phyloP scores from a whole-genome alignment of 1,140 invertebrate species.

The Brachionus paranguensis region DNA sequence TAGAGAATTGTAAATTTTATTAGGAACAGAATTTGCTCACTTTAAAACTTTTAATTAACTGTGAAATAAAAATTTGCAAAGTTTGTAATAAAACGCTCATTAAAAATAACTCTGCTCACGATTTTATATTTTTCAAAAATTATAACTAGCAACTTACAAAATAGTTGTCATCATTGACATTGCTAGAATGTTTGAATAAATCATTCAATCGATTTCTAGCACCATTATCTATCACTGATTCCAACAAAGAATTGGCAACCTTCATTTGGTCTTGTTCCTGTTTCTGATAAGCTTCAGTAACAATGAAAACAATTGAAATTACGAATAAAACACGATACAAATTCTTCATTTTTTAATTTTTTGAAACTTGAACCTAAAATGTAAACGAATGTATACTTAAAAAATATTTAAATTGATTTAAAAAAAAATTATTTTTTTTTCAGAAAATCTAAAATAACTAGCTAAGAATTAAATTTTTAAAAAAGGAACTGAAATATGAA shows the following conservation, averaged over 20 bases:
- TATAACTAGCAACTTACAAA: background rate
- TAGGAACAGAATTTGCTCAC: no score
- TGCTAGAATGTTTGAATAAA: background rate
- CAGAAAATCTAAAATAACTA: no score
- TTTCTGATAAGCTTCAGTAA: background rate
- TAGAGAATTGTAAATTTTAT: no score
- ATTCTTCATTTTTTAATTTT: background rate
- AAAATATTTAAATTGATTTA: no score
- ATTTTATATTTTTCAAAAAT: no score
- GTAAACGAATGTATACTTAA: background rate
- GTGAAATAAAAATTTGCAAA: no score
- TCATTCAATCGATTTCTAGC: background rate
- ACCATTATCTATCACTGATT: background rate
- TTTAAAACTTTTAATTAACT: no score
- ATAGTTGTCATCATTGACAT: background rate
- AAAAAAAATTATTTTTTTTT: no score
- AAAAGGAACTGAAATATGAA: no score
- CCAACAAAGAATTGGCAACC: background rate
- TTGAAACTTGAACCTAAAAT: background rate
- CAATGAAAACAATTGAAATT: background rate
- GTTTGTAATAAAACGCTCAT: no score
- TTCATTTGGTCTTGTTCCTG: background rate
- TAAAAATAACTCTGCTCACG: no score
- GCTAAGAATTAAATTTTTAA: no score
- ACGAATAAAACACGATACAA: background rate